Base-by-base conservation (phyloP, 2,113 vertebrate genomes). In the Phoenicopterus ruber region DNA sequence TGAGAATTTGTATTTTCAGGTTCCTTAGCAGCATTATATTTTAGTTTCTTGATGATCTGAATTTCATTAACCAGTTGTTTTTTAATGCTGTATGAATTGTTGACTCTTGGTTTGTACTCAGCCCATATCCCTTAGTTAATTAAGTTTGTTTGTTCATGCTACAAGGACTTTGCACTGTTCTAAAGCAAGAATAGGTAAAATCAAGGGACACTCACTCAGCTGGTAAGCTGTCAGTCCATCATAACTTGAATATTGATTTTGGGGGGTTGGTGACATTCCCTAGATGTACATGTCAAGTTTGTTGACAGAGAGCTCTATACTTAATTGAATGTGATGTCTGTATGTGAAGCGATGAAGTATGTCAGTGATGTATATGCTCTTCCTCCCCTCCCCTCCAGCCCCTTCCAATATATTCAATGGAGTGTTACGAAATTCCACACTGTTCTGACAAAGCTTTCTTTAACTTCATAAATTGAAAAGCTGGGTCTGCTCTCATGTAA, bases 221-320 rank as follows among this genome's bases (percentile, higher is more conserved):
- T 95, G 85, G 96, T 67, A 97, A 96, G 69, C 94, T 97, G 96
- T 97, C 97, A 97, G 88, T 96, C 96, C 86, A 72, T 97, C 97
- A 97, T 96, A 98, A 97, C 95, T 95, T 92, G 93, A 97, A 95
- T 98, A 98, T 98, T 97, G 98, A 98, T 98, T 97, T 86, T 38
- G 74, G 71, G 71, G 54, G 38, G 34, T 46, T 97, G 73, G 66
- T 97, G 97, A 97, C 94, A 97, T 97, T 98, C 96, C 89, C 91
- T 96, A 90, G 97, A 96, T 97, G 54, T 93, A 67, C 19, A 20
- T 96, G 97, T 98, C 97, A 97, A 94, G 63, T 93, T 88, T 98
- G 96, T 97, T 97, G 97, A 97, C 97, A 97, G 96, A 97, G 81
- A 94, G 78, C 83, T 97, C 96, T 97, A 61, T 76, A 72, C 62